Conservation (phyloP, 2,113 vertebrate species). For the Uropsilus gracilis region DNA sequence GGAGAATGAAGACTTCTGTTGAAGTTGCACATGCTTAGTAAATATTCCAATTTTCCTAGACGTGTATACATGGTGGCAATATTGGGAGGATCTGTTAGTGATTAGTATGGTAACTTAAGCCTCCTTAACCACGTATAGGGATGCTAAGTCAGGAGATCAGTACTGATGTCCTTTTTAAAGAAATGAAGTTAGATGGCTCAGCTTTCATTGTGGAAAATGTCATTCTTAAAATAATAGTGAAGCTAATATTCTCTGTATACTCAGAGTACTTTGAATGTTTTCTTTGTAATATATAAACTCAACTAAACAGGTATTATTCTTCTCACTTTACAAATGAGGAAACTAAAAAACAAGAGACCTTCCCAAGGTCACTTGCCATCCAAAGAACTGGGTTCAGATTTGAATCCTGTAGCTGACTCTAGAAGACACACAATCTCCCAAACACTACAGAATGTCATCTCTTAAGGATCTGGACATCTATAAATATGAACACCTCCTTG, state of each 20-base stretch:
- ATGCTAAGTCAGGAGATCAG: not conserved
- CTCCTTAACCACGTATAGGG: not conserved
- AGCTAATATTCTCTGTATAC: not conserved
- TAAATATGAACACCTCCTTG: not conserved
- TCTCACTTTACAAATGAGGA: not conserved
- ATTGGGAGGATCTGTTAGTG: not conserved
- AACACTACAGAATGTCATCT: not conserved
- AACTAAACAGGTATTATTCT: not conserved
- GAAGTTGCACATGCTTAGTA: not conserved
- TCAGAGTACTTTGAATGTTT: not conserved
- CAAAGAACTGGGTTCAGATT: not conserved
- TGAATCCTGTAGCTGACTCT: not conserved
- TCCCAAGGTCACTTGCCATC: conserved; percentile 34
- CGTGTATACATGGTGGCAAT: not conserved
- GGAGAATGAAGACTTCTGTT: not conserved
- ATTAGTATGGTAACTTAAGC: not conserved
- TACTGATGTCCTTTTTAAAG: not conserved
- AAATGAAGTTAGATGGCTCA: not conserved
- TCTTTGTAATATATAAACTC: not conserved
- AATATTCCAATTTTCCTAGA: not conserved
- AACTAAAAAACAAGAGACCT: not conserved
- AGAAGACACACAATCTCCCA: not conserved
- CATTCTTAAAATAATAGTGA: not conserved
- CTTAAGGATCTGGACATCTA: not conserved
- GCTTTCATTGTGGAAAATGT: not conserved